Base-by-base conservation (phyloP, 2,797 vertebrate genomes). In the Oryzias sinensis region DNA sequence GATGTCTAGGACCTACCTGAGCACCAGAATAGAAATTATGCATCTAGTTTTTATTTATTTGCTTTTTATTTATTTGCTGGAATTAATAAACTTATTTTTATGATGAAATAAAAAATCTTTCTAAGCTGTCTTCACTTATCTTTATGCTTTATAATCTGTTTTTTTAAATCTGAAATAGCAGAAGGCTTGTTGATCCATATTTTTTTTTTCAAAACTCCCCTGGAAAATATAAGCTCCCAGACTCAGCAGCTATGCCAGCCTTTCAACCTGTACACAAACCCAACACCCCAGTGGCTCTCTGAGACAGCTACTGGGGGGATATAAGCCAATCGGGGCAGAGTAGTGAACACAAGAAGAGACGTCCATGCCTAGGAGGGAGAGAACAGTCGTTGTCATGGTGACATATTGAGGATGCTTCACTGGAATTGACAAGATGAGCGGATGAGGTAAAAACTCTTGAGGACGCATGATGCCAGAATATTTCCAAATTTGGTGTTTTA, bases 381-480 rank as follows among this genome's bases (percentile, higher is more conserved):
- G 70, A 83, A 66, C 65, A 57, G 68, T 61, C n/a, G 73, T 89
- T 33, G 83, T 85, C 87, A 88, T 89, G 74, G 77, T 65, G 79
- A 89, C 83, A 86, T 81, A 85, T 47, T 87, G 80, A 84, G 67
- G 70, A 87, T 87, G 82, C 83, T 83, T 84, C 75, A 80, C 81
- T 71, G 59, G 53, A 82, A 84, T 81, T 77, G 81, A 88, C 81
- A 80, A 78, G 66, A 82, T 74, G 80, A 86, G 62, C 59, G 69
- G 68, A 85, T 67, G 75, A 81, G 72, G 75, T 82, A 80, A 83
- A 79, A 82, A 81, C 76, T 72, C 70, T 71, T 79, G 52, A 77
- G 71, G 80, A 63, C 57, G 71, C 51, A 72, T 37, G 33, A 37
- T 37, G 33, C 57, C 58, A 60, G 53, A 76, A 76, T 74, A 74